Base-by-base conservation (phyloP, 1,140 invertebrate genomes). In the Drosophila bifasciata region DNA sequence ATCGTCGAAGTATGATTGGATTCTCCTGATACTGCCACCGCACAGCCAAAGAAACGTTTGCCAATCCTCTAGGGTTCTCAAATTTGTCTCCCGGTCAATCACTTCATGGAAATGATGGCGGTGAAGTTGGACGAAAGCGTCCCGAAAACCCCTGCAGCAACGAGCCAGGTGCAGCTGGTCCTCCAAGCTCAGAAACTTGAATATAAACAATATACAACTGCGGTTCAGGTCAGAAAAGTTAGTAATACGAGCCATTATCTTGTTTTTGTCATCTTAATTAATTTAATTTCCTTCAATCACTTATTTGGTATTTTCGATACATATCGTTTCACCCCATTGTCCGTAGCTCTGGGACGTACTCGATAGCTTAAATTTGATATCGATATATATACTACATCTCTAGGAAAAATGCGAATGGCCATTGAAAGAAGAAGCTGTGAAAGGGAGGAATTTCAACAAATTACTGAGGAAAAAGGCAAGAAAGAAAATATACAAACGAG, bases 391-490 rank as follows among this genome's bases (percentile, higher is more conserved):
- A 7, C 32, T 3, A 36, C 68, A 66, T 53, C 68, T 55, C 62
- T 70, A 56, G n/a, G 51, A 50, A 62, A 60, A 75, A 76, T 76
- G 69, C 75, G 75, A 79, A 69, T 49, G 52, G 45, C 51, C 41
- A 36, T 66, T 43, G 45, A 76, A 36, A 81, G 76, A 79, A 79
- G 77, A 80, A 75, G 74, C 61, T 70, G 64, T 45, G 45, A 57
- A 77, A 86, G 77, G 77, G 73, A 88, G 73, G 77, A 77, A 86
- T 81, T 81, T 74, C 68, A 74, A 80, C 79, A 80, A 81, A 85
- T 81, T 75, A 88, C 64, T 56, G 55, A 69, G 73, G 73, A 86
- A 84, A 84, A 85, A 77, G 50, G 41, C 60, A 43, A 81, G 76
- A 66, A 43, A 81, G 76, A 66, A 66, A 46, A 71, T 61, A 63